Percentiles rank a stretch among this genome's conserved stretches.
Evolutionary conservation across 2,888 invertebrate species (phyloP).

Genomic region (Parascotia fuliginaria): DNA sequence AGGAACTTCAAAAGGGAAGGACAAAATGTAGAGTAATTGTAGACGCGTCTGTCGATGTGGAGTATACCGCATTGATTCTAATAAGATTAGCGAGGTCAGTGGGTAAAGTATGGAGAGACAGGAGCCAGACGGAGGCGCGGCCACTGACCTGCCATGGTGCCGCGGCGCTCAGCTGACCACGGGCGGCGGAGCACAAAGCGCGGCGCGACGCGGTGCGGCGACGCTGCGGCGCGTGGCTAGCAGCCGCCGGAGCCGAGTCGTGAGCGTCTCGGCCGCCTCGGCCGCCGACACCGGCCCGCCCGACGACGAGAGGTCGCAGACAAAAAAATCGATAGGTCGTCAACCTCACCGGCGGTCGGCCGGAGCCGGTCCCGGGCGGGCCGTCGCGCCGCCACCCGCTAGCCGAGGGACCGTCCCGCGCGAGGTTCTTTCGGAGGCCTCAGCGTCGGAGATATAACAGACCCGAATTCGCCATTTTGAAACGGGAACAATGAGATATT

Average conservation of each 20-base stretch:
- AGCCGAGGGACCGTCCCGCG: slow-evolving; percentile 47
- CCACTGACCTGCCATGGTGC: slow-evolving; percentile 64
- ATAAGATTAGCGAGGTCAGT: slow-evolving; percentile 43
- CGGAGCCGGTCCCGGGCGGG: slow-evolving; percentile 69
- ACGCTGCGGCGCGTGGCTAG: slow-evolving; percentile 38
- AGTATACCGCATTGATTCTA: slow-evolving; percentile 18
- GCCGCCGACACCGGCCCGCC: slow-evolving; percentile 69
- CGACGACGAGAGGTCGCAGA: slow-evolving; percentile 80
- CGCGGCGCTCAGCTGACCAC: slow-evolving; percentile 62
- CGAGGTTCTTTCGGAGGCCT: slow-evolving; percentile 40
- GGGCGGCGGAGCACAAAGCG: slow-evolving; percentile 41
- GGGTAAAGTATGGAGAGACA: slow-evolving; percentile 41
- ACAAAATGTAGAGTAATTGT: slow-evolving; percentile 18
- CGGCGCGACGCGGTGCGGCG: slow-evolving; percentile 39
- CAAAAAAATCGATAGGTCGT: slow-evolving; percentile 86
- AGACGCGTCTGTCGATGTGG: slow-evolving; percentile 12
- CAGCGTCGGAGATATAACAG: slow-evolving; percentile 51
- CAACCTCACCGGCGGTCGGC: slow-evolving; percentile 78
- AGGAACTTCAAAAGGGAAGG: slow-evolving; percentile 49
- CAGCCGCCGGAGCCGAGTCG: slow-evolving; percentile 38
- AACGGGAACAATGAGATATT: slow-evolving; percentile 85
- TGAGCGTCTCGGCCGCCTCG: slow-evolving; percentile 59
- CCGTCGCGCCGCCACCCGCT: slow-evolving; percentile 58
- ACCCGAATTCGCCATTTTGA: slow-evolving; percentile 84
- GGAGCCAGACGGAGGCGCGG: slow-evolving; percentile 50